Evolutionary conservation across 2,797 vertebrate genomes (phyloP).

Genomic region (Crotalus adamanteus): DNA sequence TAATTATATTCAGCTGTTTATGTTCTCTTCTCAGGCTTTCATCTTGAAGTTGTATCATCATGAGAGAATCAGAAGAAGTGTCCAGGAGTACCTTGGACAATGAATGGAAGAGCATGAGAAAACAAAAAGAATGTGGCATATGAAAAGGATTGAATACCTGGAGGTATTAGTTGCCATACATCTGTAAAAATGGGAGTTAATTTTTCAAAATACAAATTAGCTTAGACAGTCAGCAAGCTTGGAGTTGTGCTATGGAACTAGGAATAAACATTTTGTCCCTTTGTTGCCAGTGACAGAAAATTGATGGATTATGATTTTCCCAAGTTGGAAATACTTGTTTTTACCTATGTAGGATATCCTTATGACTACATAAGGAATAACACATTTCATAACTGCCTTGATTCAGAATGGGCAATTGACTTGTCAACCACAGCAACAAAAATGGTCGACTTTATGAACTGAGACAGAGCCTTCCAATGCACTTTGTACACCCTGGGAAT

Average conservation of each 20-base stretch:
- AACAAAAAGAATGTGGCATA: constrained; percentile 72
- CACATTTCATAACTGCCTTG: constrained; percentile 72
- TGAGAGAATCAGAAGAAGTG: constrained; percentile 70
- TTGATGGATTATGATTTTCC: constrained; percentile 74
- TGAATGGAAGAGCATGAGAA: constrained; percentile 70
- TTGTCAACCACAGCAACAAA: constrained; percentile 61
- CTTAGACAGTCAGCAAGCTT: constrained; percentile 67
- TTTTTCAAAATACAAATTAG: constrained; percentile 65
- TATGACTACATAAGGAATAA: constrained; percentile 70
- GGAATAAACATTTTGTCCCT: constrained; percentile 64
- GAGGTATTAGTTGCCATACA: constrained; percentile 65
- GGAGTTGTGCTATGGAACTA: constrained; percentile 75
- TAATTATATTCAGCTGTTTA: constrained; percentile 21
- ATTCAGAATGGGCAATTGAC: constrained; percentile 82
- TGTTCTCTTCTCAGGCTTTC: constrained; percentile 62
- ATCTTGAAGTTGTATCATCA: constrained; percentile 69
- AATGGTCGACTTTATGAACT: constrained; percentile 86
- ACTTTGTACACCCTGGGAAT: constrained; percentile 73
- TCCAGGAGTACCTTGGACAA: constrained; percentile 65
- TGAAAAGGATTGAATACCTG: constrained; percentile 71
- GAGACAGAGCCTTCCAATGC: constrained; percentile 78
- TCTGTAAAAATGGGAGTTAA: constrained; percentile 69
- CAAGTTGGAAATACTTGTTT: constrained; percentile 71
- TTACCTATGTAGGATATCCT: constrained; percentile 69
- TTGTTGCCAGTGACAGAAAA: constrained; percentile 69